Percentiles rank a stretch among this genome's conserved stretches.
phyloP scores from a whole-genome alignment of 2,888 invertebrate species.

The Dendrolimus houi region DNA sequence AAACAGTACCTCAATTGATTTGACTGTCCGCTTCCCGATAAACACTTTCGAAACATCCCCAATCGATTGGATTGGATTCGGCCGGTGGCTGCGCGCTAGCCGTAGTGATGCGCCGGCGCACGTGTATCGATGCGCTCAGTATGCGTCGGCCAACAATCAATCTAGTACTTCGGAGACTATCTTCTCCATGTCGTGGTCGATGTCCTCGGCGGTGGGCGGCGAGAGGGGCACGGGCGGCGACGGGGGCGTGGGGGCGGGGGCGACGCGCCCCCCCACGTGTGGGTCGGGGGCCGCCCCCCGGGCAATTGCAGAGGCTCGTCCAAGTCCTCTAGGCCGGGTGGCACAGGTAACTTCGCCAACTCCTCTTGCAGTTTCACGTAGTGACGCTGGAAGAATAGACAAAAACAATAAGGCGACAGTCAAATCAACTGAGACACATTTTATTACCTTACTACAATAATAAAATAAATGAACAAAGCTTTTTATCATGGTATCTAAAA shows the following conservation, averaged over 20 bases:
- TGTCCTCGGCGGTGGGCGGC: conserved; percentile 64
- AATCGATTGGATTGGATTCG: neutral
- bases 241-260: conserved; percentile 33
- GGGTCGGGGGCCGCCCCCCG: conserved; percentile 35
- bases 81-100: neutral
- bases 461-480: too few relatives aligned
- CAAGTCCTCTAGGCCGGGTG: conserved; percentile 83
- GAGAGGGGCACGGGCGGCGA: conserved; percentile 14
- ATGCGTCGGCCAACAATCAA: conserved; percentile 16
- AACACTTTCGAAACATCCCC: neutral
- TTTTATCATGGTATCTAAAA: too few relatives aligned
- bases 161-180: conserved; percentile 80
- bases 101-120: neutral
- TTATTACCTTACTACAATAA: neutral
- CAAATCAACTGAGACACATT: neutral
- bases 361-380: conserved; percentile 91
- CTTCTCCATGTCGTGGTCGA: conserved; percentile 86
- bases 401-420: neutral
- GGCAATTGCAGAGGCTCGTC: conserved; percentile 76
- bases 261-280: conserved; percentile 44
- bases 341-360: conserved; percentile 87
- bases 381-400: conserved; percentile 77
- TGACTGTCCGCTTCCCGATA: neutral
- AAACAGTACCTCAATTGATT: too few relatives aligned
- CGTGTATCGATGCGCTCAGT: conserved; percentile 1